These are phyloP conservation scores for Diplolepis rosae DNA, from an alignment of 2,888 invertebrate species.

Conservation along the genomic window DNA sequence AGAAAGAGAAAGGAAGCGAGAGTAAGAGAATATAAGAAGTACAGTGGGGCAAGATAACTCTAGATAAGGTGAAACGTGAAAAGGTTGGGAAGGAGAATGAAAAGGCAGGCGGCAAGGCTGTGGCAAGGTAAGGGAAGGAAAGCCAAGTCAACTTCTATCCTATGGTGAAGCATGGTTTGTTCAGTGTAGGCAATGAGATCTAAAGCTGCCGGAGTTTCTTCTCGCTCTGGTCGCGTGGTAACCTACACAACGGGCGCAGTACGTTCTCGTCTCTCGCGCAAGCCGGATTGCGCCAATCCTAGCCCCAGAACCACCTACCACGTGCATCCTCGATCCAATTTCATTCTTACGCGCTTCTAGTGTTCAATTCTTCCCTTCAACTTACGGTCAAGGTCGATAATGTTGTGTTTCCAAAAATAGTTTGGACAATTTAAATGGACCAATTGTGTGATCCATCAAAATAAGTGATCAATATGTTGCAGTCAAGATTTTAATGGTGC, in stretches of 20 bases:
- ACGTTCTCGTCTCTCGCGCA: conserved; percentile 69
- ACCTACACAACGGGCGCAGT: conserved; percentile 65
- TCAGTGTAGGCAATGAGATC: conserved; percentile 54
- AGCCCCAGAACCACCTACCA: conserved; percentile 47
- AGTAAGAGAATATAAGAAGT: conserved; percentile 18
- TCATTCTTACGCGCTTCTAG: neutral
- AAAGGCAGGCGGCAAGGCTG: conserved; percentile 45
- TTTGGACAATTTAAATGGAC: neutral
- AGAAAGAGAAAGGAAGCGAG: conserved; percentile 3
- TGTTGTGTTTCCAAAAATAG: neutral
- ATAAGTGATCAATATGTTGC: neutral
- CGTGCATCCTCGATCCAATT: conserved; percentile 50
- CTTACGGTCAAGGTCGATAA: neutral
- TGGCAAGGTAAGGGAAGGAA: too few species aligned
- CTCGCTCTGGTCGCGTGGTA: conserved; percentile 63
- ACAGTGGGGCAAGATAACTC: conserved; percentile 42
- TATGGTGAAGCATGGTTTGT: conserved; percentile 55
- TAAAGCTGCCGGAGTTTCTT: conserved; percentile 46
- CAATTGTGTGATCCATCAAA: neutral
- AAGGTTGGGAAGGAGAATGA: conserved; percentile 45
- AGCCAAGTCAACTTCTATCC: conserved; percentile 44
- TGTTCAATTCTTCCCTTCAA: neutral
- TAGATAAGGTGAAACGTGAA: conserved; percentile 45
- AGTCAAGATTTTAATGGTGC: neutral
- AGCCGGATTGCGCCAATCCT: conserved; percentile 60